Percentiles rank a stretch among this genome's conserved stretches.
Evolutionary conservation across 2,888 invertebrate genomes (phyloP).

Genomic region (Xylota segnis): DNA sequence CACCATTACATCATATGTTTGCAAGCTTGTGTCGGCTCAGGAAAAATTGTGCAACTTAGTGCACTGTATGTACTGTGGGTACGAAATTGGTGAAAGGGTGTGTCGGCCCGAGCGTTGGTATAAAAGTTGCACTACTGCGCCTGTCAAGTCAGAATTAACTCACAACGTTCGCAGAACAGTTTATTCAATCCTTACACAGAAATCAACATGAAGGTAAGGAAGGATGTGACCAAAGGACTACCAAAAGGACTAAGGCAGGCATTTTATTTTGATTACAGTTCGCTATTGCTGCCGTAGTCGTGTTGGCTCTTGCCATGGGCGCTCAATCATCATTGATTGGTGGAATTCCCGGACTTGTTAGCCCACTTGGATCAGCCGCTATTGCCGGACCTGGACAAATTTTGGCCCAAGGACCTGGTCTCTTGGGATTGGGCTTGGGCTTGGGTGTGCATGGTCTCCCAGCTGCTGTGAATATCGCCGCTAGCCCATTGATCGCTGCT

Average conservation of each 20-base stretch:
- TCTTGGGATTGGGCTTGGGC: constrained; percentile 79
- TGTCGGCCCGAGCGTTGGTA: constrained; percentile 42
- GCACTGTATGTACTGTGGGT: background rate
- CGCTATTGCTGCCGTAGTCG: constrained; percentile 80
- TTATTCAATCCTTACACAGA: constrained; percentile 43
- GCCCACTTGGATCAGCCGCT: constrained; percentile 46
- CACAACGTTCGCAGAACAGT: constrained; percentile 65
- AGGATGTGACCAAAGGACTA: background rate
- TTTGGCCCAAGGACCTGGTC: constrained; percentile 70
- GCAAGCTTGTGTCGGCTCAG: background rate
- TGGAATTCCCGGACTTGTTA: constrained; percentile 68
- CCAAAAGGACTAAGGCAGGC: constrained; percentile 29
- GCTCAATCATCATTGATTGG: constrained; percentile 82
- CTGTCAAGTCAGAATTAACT: constrained; percentile 66
- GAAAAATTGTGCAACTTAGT: constrained; percentile 16
- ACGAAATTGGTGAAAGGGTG: constrained; percentile 57
- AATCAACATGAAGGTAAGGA: constrained; percentile 76
- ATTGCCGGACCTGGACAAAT: constrained; percentile 77
- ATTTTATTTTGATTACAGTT: constrained; percentile 78
- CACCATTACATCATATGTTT: constrained; percentile 28
- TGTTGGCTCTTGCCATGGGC: constrained; percentile 83
- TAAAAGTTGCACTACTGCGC: constrained; percentile 62
- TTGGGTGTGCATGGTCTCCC: constrained; percentile 78
- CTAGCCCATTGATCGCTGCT: constrained; percentile 75
- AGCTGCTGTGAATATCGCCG: constrained; percentile 74